Conservation (phyloP, 2,888 invertebrate genomes). For the Ornithoptera alexandrae region DNA sequence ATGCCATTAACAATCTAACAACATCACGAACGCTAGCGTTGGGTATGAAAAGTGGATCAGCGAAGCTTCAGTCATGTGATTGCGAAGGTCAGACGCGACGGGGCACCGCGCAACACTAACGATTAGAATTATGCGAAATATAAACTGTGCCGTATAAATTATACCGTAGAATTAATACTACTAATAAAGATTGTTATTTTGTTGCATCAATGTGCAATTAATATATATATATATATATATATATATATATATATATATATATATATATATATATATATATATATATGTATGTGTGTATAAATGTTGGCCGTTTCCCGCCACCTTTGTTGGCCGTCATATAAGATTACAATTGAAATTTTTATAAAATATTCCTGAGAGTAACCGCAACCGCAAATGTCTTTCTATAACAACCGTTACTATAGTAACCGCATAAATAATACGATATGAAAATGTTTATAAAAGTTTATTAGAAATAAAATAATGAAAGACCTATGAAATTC, state of each 20-base stretch:
- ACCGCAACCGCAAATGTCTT: too few relatives aligned
- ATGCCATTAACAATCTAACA: conserved; percentile 15
- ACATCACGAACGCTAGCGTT: conserved; percentile 32
- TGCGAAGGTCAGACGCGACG: conserved; percentile 48
- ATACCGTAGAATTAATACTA: conserved; percentile 4
- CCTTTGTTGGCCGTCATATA: too few relatives aligned
- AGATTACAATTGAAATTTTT: too few relatives aligned
- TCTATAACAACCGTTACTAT: too few relatives aligned
- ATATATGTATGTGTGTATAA: too few relatives aligned
- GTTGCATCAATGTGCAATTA: not conserved
- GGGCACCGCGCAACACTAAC: conserved; percentile 32
- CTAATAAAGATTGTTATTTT: not conserved
- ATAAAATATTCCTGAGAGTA: too few relatives aligned
- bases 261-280: not conserved
- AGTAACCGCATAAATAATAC: too few relatives aligned
- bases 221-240: not conserved
- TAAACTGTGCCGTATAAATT: conserved; percentile 11
- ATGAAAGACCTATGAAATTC: too few relatives aligned
- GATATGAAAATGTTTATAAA: too few relatives aligned
- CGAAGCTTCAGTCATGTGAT: conserved; percentile 63
- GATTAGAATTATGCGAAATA: conserved; percentile 28
- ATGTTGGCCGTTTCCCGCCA: too few relatives aligned
- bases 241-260: too few relatives aligned
- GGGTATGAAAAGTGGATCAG: conserved; percentile 58
- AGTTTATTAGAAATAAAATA: too few relatives aligned